Conservation (phyloP, 2,113 vertebrate species). For the Malurus alboscapulatus region DNA sequence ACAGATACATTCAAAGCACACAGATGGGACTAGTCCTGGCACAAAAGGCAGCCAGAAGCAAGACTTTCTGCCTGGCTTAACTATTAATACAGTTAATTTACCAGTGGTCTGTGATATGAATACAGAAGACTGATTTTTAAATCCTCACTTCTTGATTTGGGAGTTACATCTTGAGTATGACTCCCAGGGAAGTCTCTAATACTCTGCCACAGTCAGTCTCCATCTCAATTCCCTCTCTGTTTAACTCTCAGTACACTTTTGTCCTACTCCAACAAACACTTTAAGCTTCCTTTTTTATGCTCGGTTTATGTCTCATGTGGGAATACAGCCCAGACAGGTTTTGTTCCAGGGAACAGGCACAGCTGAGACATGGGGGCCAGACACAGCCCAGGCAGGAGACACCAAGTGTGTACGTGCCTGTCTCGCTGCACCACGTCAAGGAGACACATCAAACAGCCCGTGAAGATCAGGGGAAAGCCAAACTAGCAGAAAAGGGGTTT, state of each 20-base stretch:
- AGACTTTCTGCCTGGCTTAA: neutral
- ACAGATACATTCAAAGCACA: neutral
- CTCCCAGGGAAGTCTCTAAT: neutral
- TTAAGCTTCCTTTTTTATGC: neutral
- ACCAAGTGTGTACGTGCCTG: neutral
- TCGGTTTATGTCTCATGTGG: neutral
- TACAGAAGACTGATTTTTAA: neutral
- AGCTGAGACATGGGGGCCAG: neutral
- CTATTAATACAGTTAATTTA: neutral
- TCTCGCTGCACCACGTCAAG: fast-evolving
- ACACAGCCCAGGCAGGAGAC: neutral
- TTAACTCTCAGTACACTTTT: neutral
- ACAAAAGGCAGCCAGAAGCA: neutral
- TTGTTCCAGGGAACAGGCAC: neutral
- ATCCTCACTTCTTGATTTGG: neutral
- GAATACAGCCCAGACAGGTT: neutral
- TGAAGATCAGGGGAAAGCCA: neutral
- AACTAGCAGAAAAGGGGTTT: neutral
- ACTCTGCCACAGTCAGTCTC: neutral
- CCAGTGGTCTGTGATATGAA: neutral
- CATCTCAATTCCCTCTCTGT: neutral
- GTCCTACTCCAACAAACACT: neutral
- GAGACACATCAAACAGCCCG: neutral
- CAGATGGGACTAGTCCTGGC: neutral
- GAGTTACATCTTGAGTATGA: neutral